Conservation (phyloP, 2,888 invertebrate species). For the Myopa tessellatipennis region DNA sequence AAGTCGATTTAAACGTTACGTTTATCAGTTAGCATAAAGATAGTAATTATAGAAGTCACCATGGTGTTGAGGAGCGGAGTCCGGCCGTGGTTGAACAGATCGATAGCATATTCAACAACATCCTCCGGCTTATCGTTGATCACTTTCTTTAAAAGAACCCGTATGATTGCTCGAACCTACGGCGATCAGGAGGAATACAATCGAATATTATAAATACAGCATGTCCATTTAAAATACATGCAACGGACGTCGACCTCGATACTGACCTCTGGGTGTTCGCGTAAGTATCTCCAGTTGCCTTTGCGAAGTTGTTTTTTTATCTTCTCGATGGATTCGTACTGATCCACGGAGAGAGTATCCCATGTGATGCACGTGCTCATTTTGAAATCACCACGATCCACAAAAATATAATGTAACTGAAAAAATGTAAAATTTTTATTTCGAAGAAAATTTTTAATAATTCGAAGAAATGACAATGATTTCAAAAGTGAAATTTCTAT, state of each 20-base stretch:
- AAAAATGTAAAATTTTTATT: not conserved
- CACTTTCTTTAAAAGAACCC: constrained; percentile 56
- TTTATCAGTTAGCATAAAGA: not conserved
- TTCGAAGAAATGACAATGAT: no score
- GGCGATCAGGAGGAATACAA: not conserved
- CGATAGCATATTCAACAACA: constrained; percentile 51
- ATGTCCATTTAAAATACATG: no score
- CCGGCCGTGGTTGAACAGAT: constrained; percentile 54
- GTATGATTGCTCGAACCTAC: constrained; percentile 58
- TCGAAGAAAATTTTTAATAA: not conserved
- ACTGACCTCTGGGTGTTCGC: constrained; percentile 37
- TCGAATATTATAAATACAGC: no score
- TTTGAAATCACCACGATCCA: not conserved
- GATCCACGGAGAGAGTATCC: constrained; percentile 21
- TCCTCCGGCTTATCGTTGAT: constrained; percentile 52
- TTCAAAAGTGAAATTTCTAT: no score
- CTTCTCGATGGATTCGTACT: constrained; percentile 17
- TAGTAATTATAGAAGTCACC: constrained; percentile 40
- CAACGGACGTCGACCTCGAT: no score
- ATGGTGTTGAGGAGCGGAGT: constrained; percentile 51
- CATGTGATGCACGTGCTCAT: not conserved
- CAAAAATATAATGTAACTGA: not conserved
- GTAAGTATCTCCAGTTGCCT: constrained; percentile 37
- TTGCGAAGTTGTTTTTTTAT: constrained; percentile 35
- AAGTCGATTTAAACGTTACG: not conserved